Conservation (phyloP, 1,140 invertebrate genomes). For the Oryctes rhinoceros region DNA sequence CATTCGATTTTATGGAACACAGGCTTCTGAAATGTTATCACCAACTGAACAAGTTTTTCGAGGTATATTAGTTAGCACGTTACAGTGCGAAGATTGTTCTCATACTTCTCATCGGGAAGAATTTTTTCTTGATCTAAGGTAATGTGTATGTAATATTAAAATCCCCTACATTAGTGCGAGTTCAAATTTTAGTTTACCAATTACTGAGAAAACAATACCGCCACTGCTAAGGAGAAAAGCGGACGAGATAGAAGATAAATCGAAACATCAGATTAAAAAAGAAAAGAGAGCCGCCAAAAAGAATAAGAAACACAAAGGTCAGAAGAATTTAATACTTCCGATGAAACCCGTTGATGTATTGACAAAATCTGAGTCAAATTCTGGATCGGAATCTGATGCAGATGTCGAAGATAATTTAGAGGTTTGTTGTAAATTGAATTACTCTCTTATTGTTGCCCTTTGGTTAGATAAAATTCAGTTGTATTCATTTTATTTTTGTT, state of each 20-base stretch:
- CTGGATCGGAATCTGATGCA: conserved; percentile 75
- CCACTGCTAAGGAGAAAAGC: conserved; percentile 60
- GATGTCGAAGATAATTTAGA: conserved; percentile 83
- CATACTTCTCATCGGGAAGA: conserved; percentile 87
- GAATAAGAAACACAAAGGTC: conserved; percentile 57
- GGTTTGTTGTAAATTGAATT: conserved; percentile 53
- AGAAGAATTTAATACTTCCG: conserved; percentile 45
- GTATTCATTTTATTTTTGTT: no score
- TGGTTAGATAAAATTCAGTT: neutral
- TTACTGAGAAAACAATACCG: conserved; percentile 77
- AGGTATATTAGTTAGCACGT: conserved; percentile 87
- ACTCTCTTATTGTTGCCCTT: conserved; percentile 50
- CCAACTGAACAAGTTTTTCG: conserved; percentile 87
- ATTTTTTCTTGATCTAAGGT: conserved; percentile 92
- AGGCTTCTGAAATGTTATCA: conserved; percentile 81
- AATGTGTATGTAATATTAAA: neutral
- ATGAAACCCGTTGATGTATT: neutral
- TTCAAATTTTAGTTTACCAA: conserved; percentile 69
- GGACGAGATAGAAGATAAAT: conserved; percentile 65
- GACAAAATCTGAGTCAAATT: conserved; percentile 61
- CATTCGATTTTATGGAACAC: conserved; percentile 82
- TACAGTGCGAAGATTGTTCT: conserved; percentile 89
- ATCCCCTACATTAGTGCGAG: neutral
- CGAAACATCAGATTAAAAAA: conserved; percentile 76
- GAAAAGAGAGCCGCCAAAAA: conserved; percentile 72